Conservation (phyloP, 2,888 invertebrate genomes). For the Xanthorhoe designata region DNA sequence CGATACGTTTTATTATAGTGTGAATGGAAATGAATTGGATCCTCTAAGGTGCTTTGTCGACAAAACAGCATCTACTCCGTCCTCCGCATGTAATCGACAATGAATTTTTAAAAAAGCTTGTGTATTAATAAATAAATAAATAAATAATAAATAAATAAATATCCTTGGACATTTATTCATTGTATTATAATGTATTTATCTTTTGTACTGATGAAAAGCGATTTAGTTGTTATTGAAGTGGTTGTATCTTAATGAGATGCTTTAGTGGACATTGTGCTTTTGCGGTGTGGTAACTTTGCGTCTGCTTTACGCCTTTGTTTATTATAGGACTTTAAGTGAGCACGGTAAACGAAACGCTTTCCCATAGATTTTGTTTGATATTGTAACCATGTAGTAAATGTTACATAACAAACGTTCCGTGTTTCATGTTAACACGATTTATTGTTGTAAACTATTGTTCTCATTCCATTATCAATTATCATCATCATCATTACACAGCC, state of each 20-base stretch:
- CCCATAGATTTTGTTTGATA: too few relatives aligned
- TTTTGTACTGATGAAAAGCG: neutral
- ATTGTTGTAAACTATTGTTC: too few relatives aligned
- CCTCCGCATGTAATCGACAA: neutral
- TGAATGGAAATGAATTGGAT: slow-evolving; percentile 55
- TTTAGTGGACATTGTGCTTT: slow-evolving; percentile 16
- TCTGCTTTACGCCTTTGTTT: slow-evolving; percentile 34
- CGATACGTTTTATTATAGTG: slow-evolving; percentile 70
- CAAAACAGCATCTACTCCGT: neutral
- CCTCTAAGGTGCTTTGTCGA: slow-evolving; percentile 15
- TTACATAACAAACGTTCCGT: too few relatives aligned
- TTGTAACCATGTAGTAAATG: too few relatives aligned
- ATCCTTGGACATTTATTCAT: too few relatives aligned
- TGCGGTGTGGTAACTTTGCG: slow-evolving; percentile 10
- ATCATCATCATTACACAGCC: too few relatives aligned
- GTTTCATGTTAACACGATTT: too few relatives aligned
- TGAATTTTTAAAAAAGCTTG: neutral
- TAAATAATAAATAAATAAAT: too few relatives aligned
- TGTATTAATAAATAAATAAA: too few relatives aligned
- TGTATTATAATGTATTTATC: too few relatives aligned
- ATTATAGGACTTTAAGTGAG: slow-evolving; percentile 21
- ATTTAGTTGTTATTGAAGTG: neutral
- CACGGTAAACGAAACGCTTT: too few relatives aligned
- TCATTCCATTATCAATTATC: too few relatives aligned
- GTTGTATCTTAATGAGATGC: neutral